phyloP scores from a whole-genome alignment of 2,888 invertebrate genomes.

The Drosophila gaucha region DNA sequence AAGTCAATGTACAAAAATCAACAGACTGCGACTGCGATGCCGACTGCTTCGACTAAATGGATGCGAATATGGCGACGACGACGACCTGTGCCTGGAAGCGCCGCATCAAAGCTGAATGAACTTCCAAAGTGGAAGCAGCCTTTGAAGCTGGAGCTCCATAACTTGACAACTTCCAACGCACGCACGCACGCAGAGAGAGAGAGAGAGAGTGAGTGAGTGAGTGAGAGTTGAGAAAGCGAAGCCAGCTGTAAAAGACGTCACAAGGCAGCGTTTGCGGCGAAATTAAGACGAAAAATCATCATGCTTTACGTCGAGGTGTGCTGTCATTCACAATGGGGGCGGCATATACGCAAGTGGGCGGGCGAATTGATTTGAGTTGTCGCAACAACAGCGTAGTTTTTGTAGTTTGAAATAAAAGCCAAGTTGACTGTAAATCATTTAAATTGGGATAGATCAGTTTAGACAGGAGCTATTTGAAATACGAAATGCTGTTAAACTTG shows the following conservation, averaged over 20 bases:
- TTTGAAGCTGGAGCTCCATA: constrained; percentile 54
- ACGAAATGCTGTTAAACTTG: neutral
- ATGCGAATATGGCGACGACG: constrained; percentile 9
- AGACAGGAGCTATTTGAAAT: neutral
- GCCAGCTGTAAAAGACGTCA: constrained; percentile 70
- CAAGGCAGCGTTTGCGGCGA: constrained; percentile 31
- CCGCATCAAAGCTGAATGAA: constrained; percentile 72
- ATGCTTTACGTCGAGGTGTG: constrained; percentile 4
- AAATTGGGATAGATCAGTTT: constrained; percentile 41
- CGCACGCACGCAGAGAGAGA: constrained; percentile 32
- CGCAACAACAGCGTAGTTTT: neutral
- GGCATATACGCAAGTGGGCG: constrained; percentile 10
- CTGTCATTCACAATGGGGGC: constrained; percentile 38
- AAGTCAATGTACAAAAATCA: constrained; percentile 51
- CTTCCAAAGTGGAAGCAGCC: constrained; percentile 71
- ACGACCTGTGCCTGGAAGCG: constrained; percentile 45
- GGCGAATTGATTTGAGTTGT: constrained; percentile 3
- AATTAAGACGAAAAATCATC: constrained; percentile 31
- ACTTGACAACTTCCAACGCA: constrained; percentile 41
- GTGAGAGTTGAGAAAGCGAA: constrained; percentile 25
- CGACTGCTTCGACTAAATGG: constrained; percentile 4
- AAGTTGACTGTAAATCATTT: neutral
- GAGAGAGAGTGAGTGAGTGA: constrained; percentile 17
- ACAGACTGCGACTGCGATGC: constrained; percentile 40
- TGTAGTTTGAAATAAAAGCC: neutral